phyloP scores from a whole-genome alignment of 2,113 vertebrate species.

The Columbina picui region DNA sequence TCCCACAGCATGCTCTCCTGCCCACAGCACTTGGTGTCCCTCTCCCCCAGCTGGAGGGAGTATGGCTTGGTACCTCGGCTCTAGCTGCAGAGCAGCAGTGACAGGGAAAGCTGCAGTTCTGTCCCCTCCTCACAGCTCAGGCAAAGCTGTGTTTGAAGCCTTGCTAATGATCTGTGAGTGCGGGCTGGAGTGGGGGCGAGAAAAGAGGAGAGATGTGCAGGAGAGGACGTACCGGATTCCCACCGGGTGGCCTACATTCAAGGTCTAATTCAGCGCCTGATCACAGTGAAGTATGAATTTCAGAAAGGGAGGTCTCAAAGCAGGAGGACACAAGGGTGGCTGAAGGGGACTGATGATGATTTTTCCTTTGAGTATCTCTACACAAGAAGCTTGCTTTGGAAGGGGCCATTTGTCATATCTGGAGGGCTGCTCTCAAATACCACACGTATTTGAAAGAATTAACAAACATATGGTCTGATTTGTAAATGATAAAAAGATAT shows the following conservation, averaged over 20 bases:
- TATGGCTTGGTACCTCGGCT: not conserved
- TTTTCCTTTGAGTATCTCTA: not conserved
- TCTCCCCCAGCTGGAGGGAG: not conserved
- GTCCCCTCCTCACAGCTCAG: not conserved
- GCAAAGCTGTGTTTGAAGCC: not conserved
- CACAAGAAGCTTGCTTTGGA: not conserved
- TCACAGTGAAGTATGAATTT: not conserved
- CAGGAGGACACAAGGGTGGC: not conserved
- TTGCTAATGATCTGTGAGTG: not conserved
- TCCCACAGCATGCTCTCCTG: not conserved
- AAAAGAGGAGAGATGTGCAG: not conserved
- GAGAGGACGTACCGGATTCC: not conserved
- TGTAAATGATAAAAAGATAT: not conserved
- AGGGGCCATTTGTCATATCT: not conserved
- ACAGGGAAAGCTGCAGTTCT: not conserved
- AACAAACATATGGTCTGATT: not conserved
- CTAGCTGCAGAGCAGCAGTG: not conserved
- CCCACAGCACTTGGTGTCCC: not conserved
- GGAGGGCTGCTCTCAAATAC: not conserved
- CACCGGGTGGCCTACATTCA: not conserved
- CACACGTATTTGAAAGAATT: not conserved
- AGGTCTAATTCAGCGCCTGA: not conserved
- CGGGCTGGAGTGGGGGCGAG: fast-evolving
- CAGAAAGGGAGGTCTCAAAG: not conserved
- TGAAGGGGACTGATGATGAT: not conserved